Conservation (phyloP, 2,797 vertebrate species). For the Clamator glandarius region DNA sequence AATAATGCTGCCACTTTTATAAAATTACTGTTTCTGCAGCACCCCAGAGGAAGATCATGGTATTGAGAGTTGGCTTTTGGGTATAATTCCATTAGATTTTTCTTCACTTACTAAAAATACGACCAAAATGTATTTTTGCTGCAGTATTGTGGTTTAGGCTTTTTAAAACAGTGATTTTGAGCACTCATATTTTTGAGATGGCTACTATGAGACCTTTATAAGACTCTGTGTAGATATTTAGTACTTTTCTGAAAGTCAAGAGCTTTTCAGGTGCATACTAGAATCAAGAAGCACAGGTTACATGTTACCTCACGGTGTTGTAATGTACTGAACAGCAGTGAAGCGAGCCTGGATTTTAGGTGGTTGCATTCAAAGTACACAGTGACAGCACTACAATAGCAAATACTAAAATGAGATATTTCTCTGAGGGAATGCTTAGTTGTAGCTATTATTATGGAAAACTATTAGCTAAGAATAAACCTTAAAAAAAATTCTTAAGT, state of each 20-base stretch:
- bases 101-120: conserved; percentile 15
- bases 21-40: conserved; percentile 8
- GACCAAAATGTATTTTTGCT: neutral
- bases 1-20: conserved; percentile 32
- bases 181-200: neutral
- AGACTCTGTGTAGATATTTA: neutral
- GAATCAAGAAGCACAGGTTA: neutral
- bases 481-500: conserved; percentile 36
- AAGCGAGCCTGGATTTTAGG: neutral
- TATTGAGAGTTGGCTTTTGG: neutral
- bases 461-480: conserved; percentile 30
- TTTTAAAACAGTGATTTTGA: neutral
- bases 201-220: neutral
- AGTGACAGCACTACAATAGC: neutral
- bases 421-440: neutral
- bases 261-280: neutral
- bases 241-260: neutral
- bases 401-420: conserved; percentile 10
- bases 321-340: neutral
- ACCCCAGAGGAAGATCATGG: neutral
- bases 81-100: neutral
- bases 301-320: neutral
- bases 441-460: conserved; percentile 13
- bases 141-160: neutral
- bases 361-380: neutral